Evolutionary conservation across 2,888 invertebrate species (phyloP), one percentile per base, ranked within the genome.

Genomic region (Erpobdella octoculata): DNA sequence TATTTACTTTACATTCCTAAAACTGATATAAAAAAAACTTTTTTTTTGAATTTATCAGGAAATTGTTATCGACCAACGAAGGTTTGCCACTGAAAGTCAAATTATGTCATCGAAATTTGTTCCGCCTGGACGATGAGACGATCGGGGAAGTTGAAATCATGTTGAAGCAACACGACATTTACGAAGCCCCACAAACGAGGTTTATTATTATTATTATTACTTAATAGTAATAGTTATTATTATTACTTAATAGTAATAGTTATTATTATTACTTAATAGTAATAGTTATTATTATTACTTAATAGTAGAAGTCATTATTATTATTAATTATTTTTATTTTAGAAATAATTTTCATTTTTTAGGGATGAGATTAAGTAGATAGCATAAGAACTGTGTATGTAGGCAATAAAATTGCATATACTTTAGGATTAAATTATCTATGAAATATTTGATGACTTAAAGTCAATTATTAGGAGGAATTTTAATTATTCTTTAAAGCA

Each of bases 91-190:
- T 67, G 67, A 41, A 36, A 25, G 46, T 67, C 9, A 67, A 67
- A 25, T 41, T 67, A 3, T 67, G 67, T 67, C 67, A 67, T 21
- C 2, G 67, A 41, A 67, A 67, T 41, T 67, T 67, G 21, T 33
- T 67, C 6, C 46, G 38, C 15, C 28, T 41, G 28, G 31, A 28
- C 46, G 67, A 67, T 38, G 67, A 67, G 46, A 25, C 6, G 25
- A 67, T 67, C n/a, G 67, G 67, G 1, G n/a, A 15, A 25, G 67
- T 67, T 12, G 67, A 67, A 67, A 41, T 67, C 18, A n/a, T 41
- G 2, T 6, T 67, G 21, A 41, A 67, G 21, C 2, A 41, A 28
- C 41, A 38, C 67, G 31, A 37, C 8, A 28, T 67, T 41, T 67
- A 67, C 46, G 67, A 67, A 46, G 8, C 38, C 18, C 67, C 67